phyloP scores from a whole-genome alignment of 2,888 invertebrate genomes.

The Villa cingulata region DNA sequence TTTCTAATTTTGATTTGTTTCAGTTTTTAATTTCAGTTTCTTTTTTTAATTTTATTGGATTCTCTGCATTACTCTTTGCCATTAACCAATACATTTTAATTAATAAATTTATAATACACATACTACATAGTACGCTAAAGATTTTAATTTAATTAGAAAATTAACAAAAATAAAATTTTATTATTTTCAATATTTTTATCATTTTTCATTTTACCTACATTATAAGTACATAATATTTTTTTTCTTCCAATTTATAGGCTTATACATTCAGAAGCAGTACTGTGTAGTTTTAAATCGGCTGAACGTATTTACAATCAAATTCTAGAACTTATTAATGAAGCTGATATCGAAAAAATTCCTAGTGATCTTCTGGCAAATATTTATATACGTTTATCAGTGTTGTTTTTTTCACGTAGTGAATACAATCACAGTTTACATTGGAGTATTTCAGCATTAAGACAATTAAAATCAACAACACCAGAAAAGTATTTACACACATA shows the following conservation, averaged over 20 bases:
- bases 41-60: no score
- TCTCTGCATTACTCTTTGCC: no score
- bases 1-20: no score
- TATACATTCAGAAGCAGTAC: constrained; percentile 68
- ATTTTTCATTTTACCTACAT: background rate
- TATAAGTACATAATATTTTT: background rate
- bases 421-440: constrained; percentile 69
- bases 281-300: constrained; percentile 67
- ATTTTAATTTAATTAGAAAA: no score
- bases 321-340: constrained; percentile 38
- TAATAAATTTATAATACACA: no score
- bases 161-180: no score
- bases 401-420: constrained; percentile 74
- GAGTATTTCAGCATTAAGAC: constrained; percentile 60
- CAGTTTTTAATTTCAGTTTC: no score
- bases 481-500: constrained; percentile 40
- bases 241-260: constrained; percentile 28
- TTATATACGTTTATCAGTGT: constrained; percentile 68
- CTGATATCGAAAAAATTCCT: constrained; percentile 36
- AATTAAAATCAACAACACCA: constrained; percentile 49
- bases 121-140: no score
- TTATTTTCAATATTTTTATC: constrained; percentile 1
- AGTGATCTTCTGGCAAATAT: constrained; percentile 48
- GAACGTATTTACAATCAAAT: constrained; percentile 53
- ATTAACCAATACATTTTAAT: no score